phyloP scores from a whole-genome alignment of 1,140 invertebrate species.

The Dysdera silvatica region DNA sequence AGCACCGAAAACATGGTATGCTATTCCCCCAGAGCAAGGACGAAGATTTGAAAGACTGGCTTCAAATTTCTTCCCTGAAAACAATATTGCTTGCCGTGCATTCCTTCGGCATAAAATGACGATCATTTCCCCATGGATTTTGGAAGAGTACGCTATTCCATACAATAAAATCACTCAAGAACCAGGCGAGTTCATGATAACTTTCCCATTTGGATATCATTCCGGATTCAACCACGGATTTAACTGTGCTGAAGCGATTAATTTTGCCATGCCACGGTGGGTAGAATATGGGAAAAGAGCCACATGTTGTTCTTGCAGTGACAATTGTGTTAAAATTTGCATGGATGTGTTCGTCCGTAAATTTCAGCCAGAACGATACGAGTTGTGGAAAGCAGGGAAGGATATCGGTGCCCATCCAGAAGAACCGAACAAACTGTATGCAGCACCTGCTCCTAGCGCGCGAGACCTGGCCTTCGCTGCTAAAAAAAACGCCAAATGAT shows the following conservation, averaged over 20 bases:
- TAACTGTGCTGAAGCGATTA: constrained; percentile 97
- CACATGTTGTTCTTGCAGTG: constrained; percentile 41
- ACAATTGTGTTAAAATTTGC: constrained; percentile 72
- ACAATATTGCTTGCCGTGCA: constrained; percentile 76
- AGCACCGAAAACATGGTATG: constrained; percentile 93
- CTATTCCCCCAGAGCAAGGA: constrained; percentile 87
- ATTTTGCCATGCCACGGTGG: constrained; percentile 94
- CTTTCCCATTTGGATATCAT: constrained; percentile 95
- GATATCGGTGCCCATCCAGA: constrained; percentile 88
- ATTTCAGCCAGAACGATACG: constrained; percentile 83
- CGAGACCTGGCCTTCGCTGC: not conserved
- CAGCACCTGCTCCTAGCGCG: not conserved
- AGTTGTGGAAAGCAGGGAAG: constrained; percentile 67
- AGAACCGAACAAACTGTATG: constrained; percentile 53
- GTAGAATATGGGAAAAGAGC: constrained; percentile 95
- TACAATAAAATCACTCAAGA: constrained; percentile 89
- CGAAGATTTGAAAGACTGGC: constrained; percentile 82
- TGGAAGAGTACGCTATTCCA: constrained; percentile 89
- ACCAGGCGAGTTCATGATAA: constrained; percentile 97
- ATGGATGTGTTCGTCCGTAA: constrained; percentile 94
- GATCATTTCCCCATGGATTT: constrained; percentile 83
- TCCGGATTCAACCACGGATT: constrained; percentile 95
- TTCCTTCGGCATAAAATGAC: constrained; percentile 98
- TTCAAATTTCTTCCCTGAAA: constrained; percentile 77
- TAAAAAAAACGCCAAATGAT: not conserved